Evolutionary conservation across 2,113 vertebrate species (phyloP).

Genomic region (Lichenostomus cassidix): DNA sequence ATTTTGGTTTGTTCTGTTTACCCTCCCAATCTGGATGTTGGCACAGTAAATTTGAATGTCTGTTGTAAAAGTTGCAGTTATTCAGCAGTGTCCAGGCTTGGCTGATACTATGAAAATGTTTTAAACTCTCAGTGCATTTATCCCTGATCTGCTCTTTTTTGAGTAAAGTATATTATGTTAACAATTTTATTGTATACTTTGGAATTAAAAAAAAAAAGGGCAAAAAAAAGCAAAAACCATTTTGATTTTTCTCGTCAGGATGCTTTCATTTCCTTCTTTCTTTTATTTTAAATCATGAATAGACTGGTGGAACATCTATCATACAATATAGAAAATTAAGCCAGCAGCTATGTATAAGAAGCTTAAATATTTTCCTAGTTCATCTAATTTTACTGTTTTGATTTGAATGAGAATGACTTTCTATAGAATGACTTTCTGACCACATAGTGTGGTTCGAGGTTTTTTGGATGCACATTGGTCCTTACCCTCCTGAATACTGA

Average conservation of each 20-base stretch:
- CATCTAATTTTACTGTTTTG: not conserved
- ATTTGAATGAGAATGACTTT: not conserved
- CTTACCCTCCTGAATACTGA: not conserved
- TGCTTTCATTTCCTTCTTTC: not conserved
- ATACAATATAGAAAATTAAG: not conserved
- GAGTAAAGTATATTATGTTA: not conserved
- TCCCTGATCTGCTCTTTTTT: not conserved
- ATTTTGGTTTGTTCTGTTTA: constrained; percentile 35
- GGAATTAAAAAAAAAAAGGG: not conserved
- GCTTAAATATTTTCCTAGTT: not conserved
- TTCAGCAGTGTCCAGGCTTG: not conserved
- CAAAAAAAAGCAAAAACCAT: not conserved
- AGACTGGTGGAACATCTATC: not conserved
- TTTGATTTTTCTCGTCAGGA: not conserved
- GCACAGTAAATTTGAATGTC: not conserved
- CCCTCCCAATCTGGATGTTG: not conserved
- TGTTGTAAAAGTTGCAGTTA: not conserved
- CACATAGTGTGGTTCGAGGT: not conserved
- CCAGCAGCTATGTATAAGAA: not conserved
- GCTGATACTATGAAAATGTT: not conserved
- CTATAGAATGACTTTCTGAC: not conserved
- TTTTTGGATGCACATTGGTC: not conserved
- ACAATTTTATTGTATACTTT: not conserved
- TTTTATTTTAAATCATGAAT: not conserved
- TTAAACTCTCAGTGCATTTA: not conserved